These are phyloP conservation scores for Eubasilissa splendida DNA, from an alignment of 2,888 invertebrate species.

Conservation along the genomic window DNA sequence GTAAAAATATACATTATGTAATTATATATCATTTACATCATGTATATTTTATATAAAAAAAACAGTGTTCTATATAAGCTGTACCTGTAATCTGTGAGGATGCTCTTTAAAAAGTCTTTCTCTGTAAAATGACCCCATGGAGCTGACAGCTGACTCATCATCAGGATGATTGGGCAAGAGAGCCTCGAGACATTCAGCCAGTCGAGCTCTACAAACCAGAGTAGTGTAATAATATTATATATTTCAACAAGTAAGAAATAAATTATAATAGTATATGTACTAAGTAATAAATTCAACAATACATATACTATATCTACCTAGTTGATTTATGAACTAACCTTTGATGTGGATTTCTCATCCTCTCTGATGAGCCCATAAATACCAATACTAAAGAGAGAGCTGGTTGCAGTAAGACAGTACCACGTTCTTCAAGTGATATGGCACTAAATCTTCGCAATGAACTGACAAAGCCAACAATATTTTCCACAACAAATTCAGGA, in stretches of 20 bases:
- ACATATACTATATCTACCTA: neutral
- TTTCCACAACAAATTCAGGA: conserved; percentile 93
- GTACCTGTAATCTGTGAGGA: conserved; percentile 79
- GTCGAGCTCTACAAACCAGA: conserved; percentile 77
- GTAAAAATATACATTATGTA: too few species aligned
- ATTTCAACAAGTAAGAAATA: neutral
- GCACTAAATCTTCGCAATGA: conserved; percentile 80
- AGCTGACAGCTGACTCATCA: conserved; percentile 66
- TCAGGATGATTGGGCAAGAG: conserved; percentile 83
- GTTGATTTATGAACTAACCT: conserved; percentile 62
- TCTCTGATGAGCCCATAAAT: conserved; percentile 88
- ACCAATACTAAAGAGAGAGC: conserved; percentile 86
- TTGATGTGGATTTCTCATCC: conserved; percentile 93
- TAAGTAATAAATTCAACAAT: too few species aligned
- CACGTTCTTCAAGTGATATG: conserved; percentile 77
- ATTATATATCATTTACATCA: too few species aligned
- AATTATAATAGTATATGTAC: neutral
- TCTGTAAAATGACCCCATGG: conserved; percentile 71
- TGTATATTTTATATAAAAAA: too few species aligned
- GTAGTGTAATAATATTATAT: neutral
- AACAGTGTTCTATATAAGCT: neutral
- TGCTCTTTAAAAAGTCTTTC: conserved; percentile 85
- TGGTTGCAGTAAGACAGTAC: conserved; percentile 76
- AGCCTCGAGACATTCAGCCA: conserved; percentile 92
- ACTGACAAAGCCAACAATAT: conserved; percentile 86